Base-by-base conservation (phyloP, 2,888 invertebrate genomes). In the Cheilosia scutellata region DNA sequence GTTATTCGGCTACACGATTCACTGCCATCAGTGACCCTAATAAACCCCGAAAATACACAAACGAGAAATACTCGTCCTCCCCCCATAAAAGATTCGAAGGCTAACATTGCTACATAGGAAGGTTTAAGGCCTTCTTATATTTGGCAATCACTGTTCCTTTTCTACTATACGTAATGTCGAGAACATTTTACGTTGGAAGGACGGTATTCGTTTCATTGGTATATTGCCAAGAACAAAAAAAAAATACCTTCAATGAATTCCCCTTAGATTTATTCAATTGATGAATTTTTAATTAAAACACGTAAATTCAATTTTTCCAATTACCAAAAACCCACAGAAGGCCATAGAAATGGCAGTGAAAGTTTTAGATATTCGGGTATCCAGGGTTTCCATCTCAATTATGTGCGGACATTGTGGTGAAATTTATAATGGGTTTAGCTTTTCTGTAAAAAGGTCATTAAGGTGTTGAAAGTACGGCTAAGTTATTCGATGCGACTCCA, bases 281-380 rank as follows among this genome's bases (percentile, higher is more conserved):
- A 78, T 66, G 74, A 83, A 74, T 83, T 79, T 78, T 79, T 83
- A 83, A 83, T 83, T 83, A 83, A 83, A 78, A 63, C 57, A 72
- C 72, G 82, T 77, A 72, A 72, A 82, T 82, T 82, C 62, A 40
- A 49, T 77, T 65, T 82, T 82, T 82, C 47, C 76, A 77, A 77
- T 77, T 77, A 68, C 53, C 11, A 29, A 60, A 40, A 60, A 76
- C 37, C 37, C 37, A 37, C 37, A 49, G 20, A 42, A 44, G 44
- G n/a, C 42, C 68, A 29, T 42, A 55, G 5, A 13, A 44, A 11
- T 29, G 29, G 40, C 25, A 42, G 29, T 7, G 66, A 20, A 29
- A 9, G 7, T 65, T 29, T 4, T 5, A 37, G 25, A 49, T 1
- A 2, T 25, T 49, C 7, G 4, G 29, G 11, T 53, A 42, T 31